A percentile compares a stretch with the other conserved stretches of the same genome.
Conservation (phyloP, 2,888 invertebrate species). For the Alcis repandata region DNA sequence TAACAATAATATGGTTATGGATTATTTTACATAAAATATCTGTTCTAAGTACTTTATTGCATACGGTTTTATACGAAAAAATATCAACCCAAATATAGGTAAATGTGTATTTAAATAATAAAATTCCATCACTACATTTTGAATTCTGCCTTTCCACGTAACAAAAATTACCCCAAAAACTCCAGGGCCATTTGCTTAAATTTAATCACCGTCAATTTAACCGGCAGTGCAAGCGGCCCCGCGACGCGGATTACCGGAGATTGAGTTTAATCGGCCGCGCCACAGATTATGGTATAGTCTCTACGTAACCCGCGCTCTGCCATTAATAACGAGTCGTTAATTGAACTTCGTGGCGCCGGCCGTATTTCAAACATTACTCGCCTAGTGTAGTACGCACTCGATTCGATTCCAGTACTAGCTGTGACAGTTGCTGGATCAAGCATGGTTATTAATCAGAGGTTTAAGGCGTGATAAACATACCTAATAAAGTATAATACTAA, state of each 20-base stretch:
- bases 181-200: slow-evolving; percentile 26
- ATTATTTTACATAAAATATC: too few relatives aligned
- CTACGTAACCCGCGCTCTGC: slow-evolving; percentile 43
- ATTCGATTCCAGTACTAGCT: slow-evolving; percentile 24
- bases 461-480: neutral
- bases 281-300: slow-evolving; percentile 11
- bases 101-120: neutral
- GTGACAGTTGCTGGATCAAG: slow-evolving; percentile 3
- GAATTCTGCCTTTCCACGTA: neutral
- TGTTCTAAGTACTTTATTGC: too few relatives aligned
- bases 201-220: slow-evolving; percentile 44
- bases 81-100: neutral
- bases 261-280: slow-evolving; percentile 81
- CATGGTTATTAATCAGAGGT: neutral
- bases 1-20: too few relatives aligned
- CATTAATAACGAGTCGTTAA: slow-evolving; percentile 84
- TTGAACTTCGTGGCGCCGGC: slow-evolving; percentile 75
- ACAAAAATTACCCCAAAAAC: slow-evolving; percentile 12
- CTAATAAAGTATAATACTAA: neutral
- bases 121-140: neutral
- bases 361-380: slow-evolving; percentile 72
- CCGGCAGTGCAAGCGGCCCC: slow-evolving; percentile 52
- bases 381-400: slow-evolving; percentile 40
- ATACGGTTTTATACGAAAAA: neutral
- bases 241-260: slow-evolving; percentile 81